Evolutionary conservation across 2,113 vertebrate species (phyloP), one percentile per base, ranked within the genome.

Genomic region (Ondatra zibethicus): DNA sequence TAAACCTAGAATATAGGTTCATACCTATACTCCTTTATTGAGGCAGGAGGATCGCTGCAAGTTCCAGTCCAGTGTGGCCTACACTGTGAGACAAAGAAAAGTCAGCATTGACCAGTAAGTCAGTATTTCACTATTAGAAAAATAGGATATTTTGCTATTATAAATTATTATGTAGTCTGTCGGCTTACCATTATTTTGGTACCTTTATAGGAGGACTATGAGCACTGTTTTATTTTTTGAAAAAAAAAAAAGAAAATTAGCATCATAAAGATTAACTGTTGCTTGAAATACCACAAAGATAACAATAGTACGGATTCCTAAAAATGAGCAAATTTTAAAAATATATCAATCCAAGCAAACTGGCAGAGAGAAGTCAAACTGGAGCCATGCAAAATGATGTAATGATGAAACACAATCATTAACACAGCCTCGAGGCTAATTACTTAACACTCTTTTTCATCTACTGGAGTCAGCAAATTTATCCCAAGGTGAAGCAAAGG

Each of bases 181-280:
- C 23, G 61, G 61, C 76, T 96, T 33, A 70, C 45, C 72, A 93
- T 90, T 80, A 87, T 89, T 81, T 93, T 93, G 80, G 33, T 93
- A n/a, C 9, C 45, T 95, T 88, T 92, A 78, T 65, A 52, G 72
- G 50, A 91, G 76, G 50, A 91, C 61, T 96, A 42, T 58, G 42
- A 92, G 45, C 50, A 91, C 80, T 90, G 61, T 93, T 97, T 96
- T 73, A 95, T 45, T 58, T 93, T 93, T 90, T 81, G 92, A 85
- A 97, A 45, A 93, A 95, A 89, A 94, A 91, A 95, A 89, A 94
- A 92, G 33, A 88, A 96, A 93, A 97, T 88, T 92, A 97, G 70
- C 89, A 93, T 65, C 88, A 65, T 92, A 80, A 96, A 96, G 65
- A 93, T 81, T 88, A 92, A 92, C 27, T 76, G 14, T 88, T 95